phyloP scores from a whole-genome alignment of 2,113 vertebrate genomes.

The Xenopus laevis region DNA sequence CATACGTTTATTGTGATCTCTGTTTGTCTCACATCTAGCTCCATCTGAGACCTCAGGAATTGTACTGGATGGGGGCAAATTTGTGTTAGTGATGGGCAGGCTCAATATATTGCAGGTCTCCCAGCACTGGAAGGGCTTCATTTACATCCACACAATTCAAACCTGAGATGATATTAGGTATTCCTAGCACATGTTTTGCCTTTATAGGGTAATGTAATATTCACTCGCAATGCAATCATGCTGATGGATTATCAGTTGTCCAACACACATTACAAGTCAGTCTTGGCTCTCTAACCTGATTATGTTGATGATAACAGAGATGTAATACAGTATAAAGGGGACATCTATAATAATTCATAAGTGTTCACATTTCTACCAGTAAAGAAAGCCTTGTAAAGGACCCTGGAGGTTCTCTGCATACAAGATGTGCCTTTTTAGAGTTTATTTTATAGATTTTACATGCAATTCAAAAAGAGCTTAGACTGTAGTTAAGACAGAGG shows the following conservation, averaged over 20 bases:
- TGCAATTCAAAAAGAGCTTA: no score
- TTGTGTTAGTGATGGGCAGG: no score
- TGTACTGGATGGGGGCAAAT: no score
- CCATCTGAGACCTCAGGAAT: not conserved
- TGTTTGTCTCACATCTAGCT: not conserved
- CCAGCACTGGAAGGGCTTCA: not conserved
- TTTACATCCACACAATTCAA: not conserved
- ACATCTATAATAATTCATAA: not conserved
- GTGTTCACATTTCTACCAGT: not conserved
- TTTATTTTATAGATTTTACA: no score
- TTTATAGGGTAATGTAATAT: conserved; percentile 10
- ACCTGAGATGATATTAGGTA: not conserved
- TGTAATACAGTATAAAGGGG: not conserved
- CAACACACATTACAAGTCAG: not conserved
- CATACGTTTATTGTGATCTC: not conserved
- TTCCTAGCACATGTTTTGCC: not conserved
- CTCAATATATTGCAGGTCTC: no score
- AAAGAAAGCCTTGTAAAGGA: not conserved
- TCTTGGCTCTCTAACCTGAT: not conserved
- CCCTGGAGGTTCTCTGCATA: not conserved
- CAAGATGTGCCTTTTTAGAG: not conserved
- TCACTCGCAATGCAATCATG: not conserved
- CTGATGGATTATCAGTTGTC: not conserved
- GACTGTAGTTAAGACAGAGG: no score
- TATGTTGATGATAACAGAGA: conserved; percentile 2